Conservation (phyloP, 1,140 invertebrate genomes). For the Zophobas morio region DNA sequence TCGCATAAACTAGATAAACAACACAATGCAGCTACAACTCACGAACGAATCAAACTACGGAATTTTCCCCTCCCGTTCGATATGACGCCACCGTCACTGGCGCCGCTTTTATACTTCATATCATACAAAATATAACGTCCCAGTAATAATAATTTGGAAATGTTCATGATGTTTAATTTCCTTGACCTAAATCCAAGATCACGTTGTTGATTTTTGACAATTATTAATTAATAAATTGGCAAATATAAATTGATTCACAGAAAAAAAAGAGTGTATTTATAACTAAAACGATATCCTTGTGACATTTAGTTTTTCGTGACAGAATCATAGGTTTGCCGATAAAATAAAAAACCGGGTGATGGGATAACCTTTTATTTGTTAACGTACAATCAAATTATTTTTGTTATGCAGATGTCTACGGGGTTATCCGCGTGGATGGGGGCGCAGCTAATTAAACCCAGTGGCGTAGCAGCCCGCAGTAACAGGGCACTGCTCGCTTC, state of each 20-base stretch:
- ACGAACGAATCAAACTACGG: background rate
- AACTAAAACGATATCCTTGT: background rate
- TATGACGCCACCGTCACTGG: slow-evolving; percentile 11
- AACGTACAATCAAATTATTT: background rate
- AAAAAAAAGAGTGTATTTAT: no score
- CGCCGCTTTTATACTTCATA: slow-evolving; percentile 4
- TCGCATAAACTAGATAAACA: background rate
- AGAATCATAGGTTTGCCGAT: background rate
- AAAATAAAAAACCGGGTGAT: background rate
- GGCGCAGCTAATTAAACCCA: background rate
- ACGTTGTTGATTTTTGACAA: slow-evolving; percentile 7
- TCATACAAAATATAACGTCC: background rate
- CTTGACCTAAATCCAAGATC: slow-evolving; percentile 7
- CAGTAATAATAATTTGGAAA: slow-evolving; percentile 6
- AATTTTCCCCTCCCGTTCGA: background rate
- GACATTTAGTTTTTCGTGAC: slow-evolving; percentile 8
- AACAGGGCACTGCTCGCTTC: no score
- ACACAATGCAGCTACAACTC: background rate
- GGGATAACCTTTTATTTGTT: slow-evolving; percentile 1
- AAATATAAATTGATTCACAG: background rate
- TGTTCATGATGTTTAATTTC: slow-evolving; percentile 4
- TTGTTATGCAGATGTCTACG: background rate
- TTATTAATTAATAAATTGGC: background rate
- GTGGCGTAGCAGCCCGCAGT: background rate
- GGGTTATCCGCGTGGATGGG: background rate